Percentiles rank a stretch among this genome's conserved stretches.
Evolutionary conservation across 2,113 vertebrate genomes (phyloP).

Genomic region (Halichoeres trimaculatus): DNA sequence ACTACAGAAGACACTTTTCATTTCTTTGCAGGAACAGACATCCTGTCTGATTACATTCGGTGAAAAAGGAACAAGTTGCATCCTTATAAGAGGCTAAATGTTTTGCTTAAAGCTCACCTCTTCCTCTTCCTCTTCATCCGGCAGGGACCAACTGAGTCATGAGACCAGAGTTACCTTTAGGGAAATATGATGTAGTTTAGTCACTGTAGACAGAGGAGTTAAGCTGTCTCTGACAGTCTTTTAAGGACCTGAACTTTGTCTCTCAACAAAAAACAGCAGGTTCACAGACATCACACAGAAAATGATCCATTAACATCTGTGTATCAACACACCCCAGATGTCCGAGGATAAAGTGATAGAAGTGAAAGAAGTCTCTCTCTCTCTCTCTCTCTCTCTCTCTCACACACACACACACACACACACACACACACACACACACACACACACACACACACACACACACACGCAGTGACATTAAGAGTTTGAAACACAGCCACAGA

Average conservation of each 20-base stretch:
- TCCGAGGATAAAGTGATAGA: slow-evolving; percentile 15
- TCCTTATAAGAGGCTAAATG: slow-evolving; percentile 21
- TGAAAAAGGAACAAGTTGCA: slow-evolving; percentile 22
- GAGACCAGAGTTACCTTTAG: slow-evolving; percentile 30
- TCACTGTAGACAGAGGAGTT: slow-evolving; percentile 4
- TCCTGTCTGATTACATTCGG: slow-evolving; percentile 22
- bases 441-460: too few species aligned
- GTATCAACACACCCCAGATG: slow-evolving; percentile 42
- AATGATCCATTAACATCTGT: slow-evolving; percentile 33
- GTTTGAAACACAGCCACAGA: slow-evolving; percentile 31
- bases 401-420: slow-evolving; percentile 30
- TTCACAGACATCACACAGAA: slow-evolving; percentile 9
- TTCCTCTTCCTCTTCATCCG: slow-evolving; percentile 23
- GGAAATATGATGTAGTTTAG: slow-evolving; percentile 42
- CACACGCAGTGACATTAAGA: slow-evolving; percentile 30
- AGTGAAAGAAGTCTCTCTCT: slow-evolving; percentile 8
- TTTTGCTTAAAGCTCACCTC: slow-evolving; percentile 18
- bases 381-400: too few species aligned
- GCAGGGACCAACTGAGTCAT: slow-evolving; percentile 44
- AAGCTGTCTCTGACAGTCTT: slow-evolving; percentile 12
- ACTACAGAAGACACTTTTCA: slow-evolving; percentile 30
- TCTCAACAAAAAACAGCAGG: background rate
- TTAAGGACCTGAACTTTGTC: background rate
- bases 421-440: too few species aligned
- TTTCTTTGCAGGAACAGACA: background rate